Conservation (phyloP, 2,888 invertebrate genomes). For the Thera britannica region DNA sequence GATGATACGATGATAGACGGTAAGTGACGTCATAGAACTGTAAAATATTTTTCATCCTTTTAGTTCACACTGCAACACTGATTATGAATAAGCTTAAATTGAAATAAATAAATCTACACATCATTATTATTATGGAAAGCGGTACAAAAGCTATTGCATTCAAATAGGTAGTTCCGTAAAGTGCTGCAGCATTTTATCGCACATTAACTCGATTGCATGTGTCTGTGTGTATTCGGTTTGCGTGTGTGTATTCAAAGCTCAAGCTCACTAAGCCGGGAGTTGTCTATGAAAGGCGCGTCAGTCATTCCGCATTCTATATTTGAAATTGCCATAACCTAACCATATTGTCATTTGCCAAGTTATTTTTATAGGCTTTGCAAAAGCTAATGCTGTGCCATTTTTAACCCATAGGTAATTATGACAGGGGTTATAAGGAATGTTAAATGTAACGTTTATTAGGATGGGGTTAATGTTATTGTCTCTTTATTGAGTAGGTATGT, state of each 20-base stretch:
- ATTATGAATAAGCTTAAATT: too few relatives aligned
- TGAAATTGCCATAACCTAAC: slow-evolving; percentile 26
- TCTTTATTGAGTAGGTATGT: too few relatives aligned
- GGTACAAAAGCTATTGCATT: slow-evolving; percentile 4
- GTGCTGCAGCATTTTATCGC: slow-evolving; percentile 38
- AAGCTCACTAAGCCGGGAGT: slow-evolving; percentile 32
- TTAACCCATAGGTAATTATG: too few relatives aligned
- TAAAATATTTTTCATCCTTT: too few relatives aligned
- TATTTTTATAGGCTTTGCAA: not conserved
- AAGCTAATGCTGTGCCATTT: not conserved
- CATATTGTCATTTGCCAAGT: not conserved
- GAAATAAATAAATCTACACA: too few relatives aligned
- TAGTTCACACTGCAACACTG: too few relatives aligned
- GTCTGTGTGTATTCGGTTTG: slow-evolving; percentile 25
- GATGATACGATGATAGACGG: too few relatives aligned
- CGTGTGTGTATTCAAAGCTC: slow-evolving; percentile 31
- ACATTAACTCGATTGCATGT: slow-evolving; percentile 21
- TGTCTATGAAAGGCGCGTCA: slow-evolving; percentile 35
- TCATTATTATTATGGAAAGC: not conserved
- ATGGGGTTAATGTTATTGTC: too few relatives aligned
- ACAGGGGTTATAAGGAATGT: too few relatives aligned
- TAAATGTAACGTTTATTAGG: too few relatives aligned
- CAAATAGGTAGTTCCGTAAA: slow-evolving; percentile 5
- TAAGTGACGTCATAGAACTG: too few relatives aligned
- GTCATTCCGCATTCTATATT: slow-evolving; percentile 35